Evolutionary conservation across 1,140 invertebrate species (phyloP), one percentile per base, ranked within the genome.

Genomic region (Theocolax elegans): DNA sequence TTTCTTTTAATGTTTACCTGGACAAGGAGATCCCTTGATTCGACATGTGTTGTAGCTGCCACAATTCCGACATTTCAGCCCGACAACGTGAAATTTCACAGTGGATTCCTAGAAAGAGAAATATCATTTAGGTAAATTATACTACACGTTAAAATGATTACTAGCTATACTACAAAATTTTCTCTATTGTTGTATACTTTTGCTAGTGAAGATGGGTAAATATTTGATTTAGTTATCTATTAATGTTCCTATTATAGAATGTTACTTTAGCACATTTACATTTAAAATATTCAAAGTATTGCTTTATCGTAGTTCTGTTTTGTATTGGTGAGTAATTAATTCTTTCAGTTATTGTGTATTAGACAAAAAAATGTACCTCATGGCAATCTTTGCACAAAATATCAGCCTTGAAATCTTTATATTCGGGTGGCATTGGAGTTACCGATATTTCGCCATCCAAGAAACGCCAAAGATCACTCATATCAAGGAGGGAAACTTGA

Each of bases 321-420:
- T n/a, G n/a, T n/a, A n/a, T n/a, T n/a, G n/a, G n/a, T n/a, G n/a
- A n/a, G n/a, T n/a, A n/a, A n/a, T n/a, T n/a, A n/a, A n/a, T n/a
- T n/a, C n/a, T n/a, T n/a, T n/a, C n/a, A n/a, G n/a, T n/a, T n/a
- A n/a, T n/a, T n/a, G n/a, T n/a, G n/a, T n/a, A n/a, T n/a, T n/a
- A n/a, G n/a, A 19, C 64, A 56, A 29, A 53, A 27, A 38, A 42
- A 77, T 77, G 75, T 77, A 94, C 93, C 88, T 94, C 91, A 79
- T 95, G 93, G 85, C 94, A 96, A 86, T 96, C 94, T 81, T 93
- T 94, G 85, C 94, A 96, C 1, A 95, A 87, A 78, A 95, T 94
- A 42, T 92, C 89, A 31, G 92, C 90, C 73, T 91, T 90, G 76
- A 91, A 91, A 80, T 94, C 90, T 15, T 89, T 90, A 75, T 94